Evolutionary conservation across 2,113 vertebrate species (phyloP).

Genomic region (Boleophthalmus pectinirostris): DNA sequence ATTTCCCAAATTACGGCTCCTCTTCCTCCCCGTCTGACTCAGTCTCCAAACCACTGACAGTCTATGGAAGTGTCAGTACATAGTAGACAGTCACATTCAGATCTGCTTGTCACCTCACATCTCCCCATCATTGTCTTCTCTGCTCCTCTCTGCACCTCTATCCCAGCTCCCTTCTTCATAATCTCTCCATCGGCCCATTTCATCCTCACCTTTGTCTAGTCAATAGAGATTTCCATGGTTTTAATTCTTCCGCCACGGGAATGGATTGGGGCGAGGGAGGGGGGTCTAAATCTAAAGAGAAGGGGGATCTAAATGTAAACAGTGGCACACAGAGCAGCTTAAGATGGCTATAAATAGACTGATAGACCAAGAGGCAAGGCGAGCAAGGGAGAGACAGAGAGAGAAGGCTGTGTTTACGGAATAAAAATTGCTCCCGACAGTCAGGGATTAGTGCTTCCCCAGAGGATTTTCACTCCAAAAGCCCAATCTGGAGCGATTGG

Average conservation of each 20-base stretch:
- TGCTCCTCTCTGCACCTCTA: constrained; percentile 26
- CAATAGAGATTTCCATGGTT: constrained; percentile 55
- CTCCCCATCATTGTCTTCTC: constrained; percentile 41
- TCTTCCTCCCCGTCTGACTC: constrained; percentile 14
- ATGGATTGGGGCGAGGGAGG: constrained; percentile 2
- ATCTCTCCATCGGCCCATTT: constrained; percentile 49
- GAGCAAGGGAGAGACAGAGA: constrained; percentile 51
- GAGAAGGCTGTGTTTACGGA: constrained; percentile 73
- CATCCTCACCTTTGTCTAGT: constrained; percentile 21
- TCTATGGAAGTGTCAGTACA: constrained; percentile 27
- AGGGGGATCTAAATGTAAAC: constrained; percentile 71
- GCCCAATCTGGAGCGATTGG: constrained; percentile 69
- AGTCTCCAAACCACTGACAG: constrained; percentile 48
- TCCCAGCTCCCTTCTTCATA: constrained; percentile 29
- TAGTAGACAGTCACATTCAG: constrained; percentile 48
- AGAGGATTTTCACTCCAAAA: constrained; percentile 75
- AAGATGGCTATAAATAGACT: constrained; percentile 71
- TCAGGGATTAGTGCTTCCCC: constrained; percentile 76
- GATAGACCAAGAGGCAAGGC: constrained; percentile 50
- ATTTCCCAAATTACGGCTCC: constrained; percentile 4
- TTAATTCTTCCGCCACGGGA: constrained; percentile 46
- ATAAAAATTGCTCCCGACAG: constrained; percentile 70
- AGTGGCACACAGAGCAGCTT: constrained; percentile 67
- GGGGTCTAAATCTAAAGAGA: constrained; percentile 53
- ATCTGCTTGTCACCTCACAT: constrained; percentile 66